phyloP scores from a whole-genome alignment of 2,888 invertebrate species.

The Antitype chi region DNA sequence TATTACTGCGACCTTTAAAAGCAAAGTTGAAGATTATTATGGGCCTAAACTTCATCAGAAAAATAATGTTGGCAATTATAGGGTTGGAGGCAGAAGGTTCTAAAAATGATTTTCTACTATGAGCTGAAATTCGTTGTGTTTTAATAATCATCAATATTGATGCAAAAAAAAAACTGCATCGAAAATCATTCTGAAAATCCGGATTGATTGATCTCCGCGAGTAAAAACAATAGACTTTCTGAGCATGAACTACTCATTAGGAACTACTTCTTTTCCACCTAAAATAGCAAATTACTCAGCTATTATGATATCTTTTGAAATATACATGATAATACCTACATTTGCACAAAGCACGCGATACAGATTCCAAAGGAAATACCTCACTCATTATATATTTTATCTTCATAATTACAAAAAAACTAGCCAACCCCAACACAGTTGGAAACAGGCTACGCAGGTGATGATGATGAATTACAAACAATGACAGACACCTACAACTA shows the following conservation, averaged over 20 bases:
- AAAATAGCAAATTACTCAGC: constrained; percentile 16
- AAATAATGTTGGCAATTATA: too few relatives aligned
- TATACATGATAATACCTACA: neutral
- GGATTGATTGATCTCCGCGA: too few relatives aligned
- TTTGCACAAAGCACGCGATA: neutral
- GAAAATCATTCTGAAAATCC: neutral
- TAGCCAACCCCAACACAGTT: too few relatives aligned
- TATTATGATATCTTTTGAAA: constrained; percentile 1
- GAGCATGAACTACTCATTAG: neutral
- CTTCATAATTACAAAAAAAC: constrained; percentile 13
- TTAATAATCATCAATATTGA: neutral
- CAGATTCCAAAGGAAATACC: constrained; percentile 17
- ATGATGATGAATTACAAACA: constrained; percentile 3
- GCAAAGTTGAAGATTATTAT: neutral
- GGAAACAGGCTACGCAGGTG: too few relatives aligned
- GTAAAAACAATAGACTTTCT: neutral
- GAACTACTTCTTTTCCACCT: neutral
- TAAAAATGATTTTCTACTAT: too few relatives aligned
- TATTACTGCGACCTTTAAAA: too few relatives aligned
- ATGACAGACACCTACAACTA: constrained; percentile 18
- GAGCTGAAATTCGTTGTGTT: too few relatives aligned
- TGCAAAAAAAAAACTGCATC: neutral
- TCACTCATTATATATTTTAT: constrained; percentile 15
- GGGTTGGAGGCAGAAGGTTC: too few relatives aligned
- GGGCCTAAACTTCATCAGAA: neutral